Evolutionary conservation across 2,888 invertebrate species (phyloP), one percentile per base, ranked within the genome.

Genomic region (Lottia scabra): DNA sequence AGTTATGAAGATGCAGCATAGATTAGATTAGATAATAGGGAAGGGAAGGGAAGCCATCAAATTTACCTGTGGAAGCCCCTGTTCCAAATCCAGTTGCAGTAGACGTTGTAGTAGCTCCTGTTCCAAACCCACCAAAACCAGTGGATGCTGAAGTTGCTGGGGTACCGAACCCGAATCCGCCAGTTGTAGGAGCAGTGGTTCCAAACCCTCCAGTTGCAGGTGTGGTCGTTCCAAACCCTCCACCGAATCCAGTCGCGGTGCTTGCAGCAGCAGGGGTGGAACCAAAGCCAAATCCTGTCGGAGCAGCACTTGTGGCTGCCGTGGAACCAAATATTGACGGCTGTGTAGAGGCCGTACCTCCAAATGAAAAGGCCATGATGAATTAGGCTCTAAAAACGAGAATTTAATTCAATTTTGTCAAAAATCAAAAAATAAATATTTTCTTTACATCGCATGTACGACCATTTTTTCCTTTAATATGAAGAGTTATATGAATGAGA

Each of bases 341-440:
- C 26, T 70, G 67, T 2, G 77, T 65, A 15, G 73, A 71, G 3
- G 71, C 26, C 2, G 68, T 26, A 4, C 27, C 5, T 8, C 68
- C 78, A 62, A 77, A 76, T 16, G 46, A 73, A 64, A 77, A 77
- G 26, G 78, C 65, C 78, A 77, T 75, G 8, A 73, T 38, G 5
- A 10, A 38, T 10, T 38, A 38, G 5, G 38, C 1, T 6, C 10
- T 8, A 6, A 38, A 38, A 38, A 8, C 30, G 2, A 30, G 5
- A 30, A 30, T 30, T 4, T 2, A 30, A 30, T 30, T 38, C 10
- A 38, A 38, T 1, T 38, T 38, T 38, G 38, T 38, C 38, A 38
- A 38, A 38, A 38, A 8, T 8, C 1, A 1, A 38, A 38, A 38
- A 38, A 4, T 8, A 38, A 38, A 38, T 10, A 38, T 8, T 5